Base-by-base conservation (phyloP, 2,113 vertebrate species). In the Bambusicola thoracicus region DNA sequence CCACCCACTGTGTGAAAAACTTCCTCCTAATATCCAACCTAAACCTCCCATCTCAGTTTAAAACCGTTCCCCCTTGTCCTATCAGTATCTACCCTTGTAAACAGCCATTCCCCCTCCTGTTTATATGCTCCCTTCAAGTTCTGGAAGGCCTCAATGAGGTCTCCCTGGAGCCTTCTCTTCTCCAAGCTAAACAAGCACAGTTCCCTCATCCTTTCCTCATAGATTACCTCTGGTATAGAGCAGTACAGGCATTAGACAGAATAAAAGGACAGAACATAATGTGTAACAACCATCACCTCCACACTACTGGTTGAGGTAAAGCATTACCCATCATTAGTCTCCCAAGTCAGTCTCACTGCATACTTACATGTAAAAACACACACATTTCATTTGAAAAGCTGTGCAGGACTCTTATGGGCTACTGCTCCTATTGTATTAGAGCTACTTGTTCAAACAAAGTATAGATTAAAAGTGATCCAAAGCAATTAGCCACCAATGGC, bases 391-490 rank as follows among this genome's bases (percentile, higher is more conserved):
- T n/a, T 62, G 74, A 79, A 43, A 92, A 68, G 48, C 49, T 81
- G 82, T 7, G 79, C 21, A 56, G 46, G 46, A 76, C 67, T 92
- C 81, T 73, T 65, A 73, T 56, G 48, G 72, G 41, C 79, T 87
- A 56, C 43, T 30, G 76, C 5, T 70, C 59, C 76, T n/a, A 44
- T 63, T 65, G 30, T 40, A 76, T 63, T 56, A 74, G 16, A 69
- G 32, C 51, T 77, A 89, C 81, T 80, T 91, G 78, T 87, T 94
- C 72, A 73, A 94, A 90, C 67, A 82, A 19, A 69, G 49, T 62
- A 85, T 77, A 82, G 78, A 94, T 87, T 92, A 92, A 70, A 61
- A 72, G 85, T 43, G 43, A 72, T 93, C 83, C 90, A 79, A 81
- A 92, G 38, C 75, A 80, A 89, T 91, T 77, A 93, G 83, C 82